These are phyloP conservation scores for Prionace glauca DNA, from an alignment of 2,797 vertebrate genomes.

Conservation along the genomic window DNA sequence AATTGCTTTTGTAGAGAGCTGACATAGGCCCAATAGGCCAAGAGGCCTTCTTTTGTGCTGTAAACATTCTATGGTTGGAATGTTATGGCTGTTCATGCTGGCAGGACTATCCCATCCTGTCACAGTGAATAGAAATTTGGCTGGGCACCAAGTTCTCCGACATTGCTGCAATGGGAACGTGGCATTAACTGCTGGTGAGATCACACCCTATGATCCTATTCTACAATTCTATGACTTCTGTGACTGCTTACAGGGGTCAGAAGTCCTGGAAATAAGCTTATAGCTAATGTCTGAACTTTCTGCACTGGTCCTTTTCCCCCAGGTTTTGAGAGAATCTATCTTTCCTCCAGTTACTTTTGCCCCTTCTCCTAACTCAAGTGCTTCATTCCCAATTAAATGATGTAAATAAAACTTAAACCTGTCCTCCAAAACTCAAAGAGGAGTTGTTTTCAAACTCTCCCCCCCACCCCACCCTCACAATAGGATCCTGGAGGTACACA, in stretches of 20 bases:
- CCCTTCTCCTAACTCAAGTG: neutral
- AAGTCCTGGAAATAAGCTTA: neutral
- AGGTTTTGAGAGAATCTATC: neutral
- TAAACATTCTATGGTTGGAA: neutral
- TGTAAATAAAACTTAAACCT: neutral
- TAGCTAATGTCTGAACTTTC: neutral
- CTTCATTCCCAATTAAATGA: neutral
- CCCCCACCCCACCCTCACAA: neutral
- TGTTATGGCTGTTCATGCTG: too few relatives aligned
- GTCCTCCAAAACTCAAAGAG: neutral
- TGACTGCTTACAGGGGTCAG: neutral
- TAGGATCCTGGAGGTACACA: neutral
- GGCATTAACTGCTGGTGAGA: too few relatives aligned
- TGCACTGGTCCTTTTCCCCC: neutral
- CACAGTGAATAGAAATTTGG: too few relatives aligned
- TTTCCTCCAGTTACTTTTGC: neutral
- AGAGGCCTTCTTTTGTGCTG: neutral
- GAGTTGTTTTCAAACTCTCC: neutral
- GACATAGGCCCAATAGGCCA: neutral
- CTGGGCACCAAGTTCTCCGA: too few relatives aligned
- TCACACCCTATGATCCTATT: too few relatives aligned
- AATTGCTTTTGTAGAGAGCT: neutral
- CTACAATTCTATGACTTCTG: too few relatives aligned
- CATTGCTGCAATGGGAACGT: too few relatives aligned
- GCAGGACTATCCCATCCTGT: too few relatives aligned